These are phyloP conservation scores for Sinonovacula constricta DNA, from an alignment of 1,140 invertebrate genomes.

Conservation along the genomic window DNA sequence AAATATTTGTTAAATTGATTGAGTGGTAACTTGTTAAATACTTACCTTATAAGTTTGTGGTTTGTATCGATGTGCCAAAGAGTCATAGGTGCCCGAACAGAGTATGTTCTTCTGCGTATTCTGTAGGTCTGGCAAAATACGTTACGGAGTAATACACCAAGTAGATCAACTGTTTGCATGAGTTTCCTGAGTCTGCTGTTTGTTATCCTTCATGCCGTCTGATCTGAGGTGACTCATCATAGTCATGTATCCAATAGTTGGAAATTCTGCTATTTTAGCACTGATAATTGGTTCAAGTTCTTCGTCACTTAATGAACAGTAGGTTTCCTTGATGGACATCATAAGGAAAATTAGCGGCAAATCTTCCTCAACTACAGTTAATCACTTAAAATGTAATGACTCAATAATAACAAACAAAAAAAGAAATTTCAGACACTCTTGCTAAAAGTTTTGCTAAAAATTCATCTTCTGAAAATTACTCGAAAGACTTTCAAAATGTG, in stretches of 20 bases:
- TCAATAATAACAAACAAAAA: no score
- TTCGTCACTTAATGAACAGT: constrained; percentile 25
- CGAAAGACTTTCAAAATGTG: no score
- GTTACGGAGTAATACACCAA: constrained; percentile 24
- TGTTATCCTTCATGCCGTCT: constrained; percentile 22
- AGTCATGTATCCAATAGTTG: constrained; percentile 11
- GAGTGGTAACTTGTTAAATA: not conserved
- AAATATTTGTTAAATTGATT: constrained; percentile 6
- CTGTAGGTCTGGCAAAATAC: constrained; percentile 30
- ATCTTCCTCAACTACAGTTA: no score
- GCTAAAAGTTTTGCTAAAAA: no score
- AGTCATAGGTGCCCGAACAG: constrained; percentile 21
- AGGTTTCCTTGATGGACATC: no score
- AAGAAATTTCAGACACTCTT: no score
- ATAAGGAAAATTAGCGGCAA: no score
- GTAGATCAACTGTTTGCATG: constrained; percentile 17
- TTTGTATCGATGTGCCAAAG: constrained; percentile 34
- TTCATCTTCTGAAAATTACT: no score
- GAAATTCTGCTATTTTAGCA: constrained; percentile 15
- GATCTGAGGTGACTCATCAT: constrained; percentile 21
- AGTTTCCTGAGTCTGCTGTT: constrained; percentile 15
- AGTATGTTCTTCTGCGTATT: constrained; percentile 22
- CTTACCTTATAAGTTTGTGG: constrained; percentile 27
- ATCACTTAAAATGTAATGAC: no score
- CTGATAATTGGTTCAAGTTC: constrained; percentile 20